These are phyloP conservation scores for Mesembrinibis cayennensis DNA, from an alignment of 2,113 vertebrate genomes.

Conservation along the genomic window DNA sequence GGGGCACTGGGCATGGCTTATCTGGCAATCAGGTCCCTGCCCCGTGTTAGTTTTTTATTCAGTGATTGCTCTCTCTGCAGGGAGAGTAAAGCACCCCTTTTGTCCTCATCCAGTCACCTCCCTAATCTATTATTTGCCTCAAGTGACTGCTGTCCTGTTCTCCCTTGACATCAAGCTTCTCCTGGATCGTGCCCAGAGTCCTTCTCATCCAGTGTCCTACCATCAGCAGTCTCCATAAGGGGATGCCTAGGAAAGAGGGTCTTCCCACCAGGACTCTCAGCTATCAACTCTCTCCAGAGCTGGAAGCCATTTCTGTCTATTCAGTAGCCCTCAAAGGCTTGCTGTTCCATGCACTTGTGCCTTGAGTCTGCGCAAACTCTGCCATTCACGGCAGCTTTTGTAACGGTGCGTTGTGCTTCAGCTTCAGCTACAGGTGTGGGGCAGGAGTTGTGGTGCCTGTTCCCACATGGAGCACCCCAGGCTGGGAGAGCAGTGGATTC, in stretches of 20 bases:
- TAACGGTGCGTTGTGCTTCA: rapidly evolving
- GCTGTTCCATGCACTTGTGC: too few relatives aligned
- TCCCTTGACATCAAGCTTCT: background rate
- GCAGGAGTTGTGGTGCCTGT: rapidly evolving
- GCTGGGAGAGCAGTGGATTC: background rate
- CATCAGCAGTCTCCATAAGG: background rate
- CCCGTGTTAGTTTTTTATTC: rapidly evolving
- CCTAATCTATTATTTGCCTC: background rate
- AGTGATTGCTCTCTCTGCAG: background rate
- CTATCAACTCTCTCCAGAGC: background rate
- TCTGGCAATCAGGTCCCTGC: background rate
- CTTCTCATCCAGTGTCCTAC: background rate
- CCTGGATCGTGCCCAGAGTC: background rate
- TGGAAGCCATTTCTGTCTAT: background rate
- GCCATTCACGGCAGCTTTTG: background rate
- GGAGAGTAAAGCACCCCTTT: background rate
- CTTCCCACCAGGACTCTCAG: background rate
- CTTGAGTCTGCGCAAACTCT: rapidly evolving
- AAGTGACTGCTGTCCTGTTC: background rate
- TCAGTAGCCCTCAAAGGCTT: background rate
- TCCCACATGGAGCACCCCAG: background rate
- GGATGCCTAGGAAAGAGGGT: background rate
- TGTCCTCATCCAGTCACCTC: background rate
- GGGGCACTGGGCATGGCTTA: background rate
- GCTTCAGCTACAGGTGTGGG: background rate